Evolutionary conservation across 1,140 invertebrate genomes (phyloP), one percentile per base, ranked within the genome.

Genomic region (Ips nitidus): DNA sequence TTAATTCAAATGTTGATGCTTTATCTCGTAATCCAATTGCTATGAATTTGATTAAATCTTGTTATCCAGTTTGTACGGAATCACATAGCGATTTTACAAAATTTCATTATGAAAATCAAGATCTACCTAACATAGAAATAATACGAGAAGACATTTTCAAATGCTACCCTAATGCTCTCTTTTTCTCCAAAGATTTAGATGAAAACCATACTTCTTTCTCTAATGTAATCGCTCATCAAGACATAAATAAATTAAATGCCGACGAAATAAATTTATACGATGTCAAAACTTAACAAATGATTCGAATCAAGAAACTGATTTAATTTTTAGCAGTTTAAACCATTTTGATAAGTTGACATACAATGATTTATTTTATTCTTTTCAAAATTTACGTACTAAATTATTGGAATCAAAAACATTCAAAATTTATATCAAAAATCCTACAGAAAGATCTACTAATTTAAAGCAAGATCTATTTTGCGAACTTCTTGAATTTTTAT

Each of bases 1-100:
- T 69, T 22, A 83, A 83, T 69, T 70, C 66, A 5, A 80, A 79
- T 8, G 80, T 80, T 1, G 82, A 83, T 69, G 77, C 75, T 5
- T 57, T 71, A n/a, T 69, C 53, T 52, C 71, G 76, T 3, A n/a
- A n/a, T n/a, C n/a, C n/a, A n/a, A n/a, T n/a, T n/a, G n/a, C n/a
- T n/a, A n/a, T n/a, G n/a, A 47, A 47, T n/a, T n/a, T n/a, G 45
- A 2, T 47, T n/a, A 47, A 6, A 47, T 7, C 22, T n/a, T 7
- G 45, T 47, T 7, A 47, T n/a, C 45, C 45, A n/a, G 2, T 47
- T n/a, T 7, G 22, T 7, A 47, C 45, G 2, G 7, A 71, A 36
- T 67, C 55, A 22, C 77, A 72, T 69, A 62, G 71, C 42, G 69
- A 78, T 71, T 78, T 78, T 57, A 73, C 75, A n/a, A 71, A 73